Evolutionary conservation across 2,888 invertebrate species (phyloP), one percentile per base, ranked within the genome.

Genomic region (Stenotaenia linearis): DNA sequence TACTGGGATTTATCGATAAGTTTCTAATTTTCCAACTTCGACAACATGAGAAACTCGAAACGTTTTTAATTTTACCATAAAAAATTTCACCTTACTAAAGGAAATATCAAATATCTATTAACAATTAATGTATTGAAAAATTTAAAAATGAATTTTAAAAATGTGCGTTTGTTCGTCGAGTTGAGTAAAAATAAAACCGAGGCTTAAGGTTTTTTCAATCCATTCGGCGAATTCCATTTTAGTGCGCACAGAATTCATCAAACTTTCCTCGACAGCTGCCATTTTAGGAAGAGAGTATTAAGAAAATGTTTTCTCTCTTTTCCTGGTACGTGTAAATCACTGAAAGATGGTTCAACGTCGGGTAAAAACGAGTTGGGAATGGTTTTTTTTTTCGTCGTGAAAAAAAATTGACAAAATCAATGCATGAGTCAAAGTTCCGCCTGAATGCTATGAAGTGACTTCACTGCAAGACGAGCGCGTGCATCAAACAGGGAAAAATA

Each of bases 241-340:
- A 69, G 28, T 28, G 28, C 28, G n/a, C 10, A 0, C 18, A 69
- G 25, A 69, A 69, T 69, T n/a, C 69, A 69, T 69, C 69, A 69
- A 69, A 10, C 23, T 69, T 69, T 69, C 69, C 69, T 28, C 69
- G 69, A 69, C 69, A 69, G 69, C 69, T 69, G 69, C 69, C 69
- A 69, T 69, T 28, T 28, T n/a, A 25, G 69, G 28, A 69, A 12
- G 69, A 69, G 25, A 25, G 69, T 69, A 69, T 69, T 69, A 69
- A 69, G 69, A 69, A 69, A 69, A 69, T 69, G 69, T 69, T 69
- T 61, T 69, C 69, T 69, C 69, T 69, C 69, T 69, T 69, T 28
- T 28, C 69, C 69, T 23, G 69, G 9, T n/a, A 23, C 25, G 69
- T 69, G 69, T 69, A 69, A 69, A 69, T 69, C 69, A 69, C 28